Conservation (phyloP, 2,113 vertebrate genomes). For the Albula glossodonta region DNA sequence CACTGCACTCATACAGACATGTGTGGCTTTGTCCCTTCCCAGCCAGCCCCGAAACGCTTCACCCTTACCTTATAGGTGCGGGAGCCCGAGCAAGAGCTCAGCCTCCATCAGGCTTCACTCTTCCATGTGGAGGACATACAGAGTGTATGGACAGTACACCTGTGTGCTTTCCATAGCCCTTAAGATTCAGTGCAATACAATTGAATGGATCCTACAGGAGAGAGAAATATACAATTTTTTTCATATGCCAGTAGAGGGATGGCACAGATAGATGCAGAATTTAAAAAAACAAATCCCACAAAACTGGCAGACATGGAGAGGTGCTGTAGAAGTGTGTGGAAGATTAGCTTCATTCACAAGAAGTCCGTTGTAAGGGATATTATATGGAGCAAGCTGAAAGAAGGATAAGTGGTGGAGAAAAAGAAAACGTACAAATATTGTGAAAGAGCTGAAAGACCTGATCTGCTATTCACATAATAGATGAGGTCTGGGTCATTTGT, state of each 20-base stretch:
- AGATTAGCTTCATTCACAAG: conserved; percentile 60
- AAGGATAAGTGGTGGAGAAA: conserved; percentile 59
- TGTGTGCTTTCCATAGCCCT: neutral
- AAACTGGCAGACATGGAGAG: neutral
- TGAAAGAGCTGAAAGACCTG: conserved; percentile 47
- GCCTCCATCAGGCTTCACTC: neutral
- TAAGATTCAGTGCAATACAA: neutral
- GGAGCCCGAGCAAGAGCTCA: neutral
- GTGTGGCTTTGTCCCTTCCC: neutral
- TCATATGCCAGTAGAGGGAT: neutral
- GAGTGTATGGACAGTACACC: neutral
- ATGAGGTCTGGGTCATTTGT: conserved; percentile 33
- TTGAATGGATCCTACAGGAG: neutral
- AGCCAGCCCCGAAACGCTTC: neutral
- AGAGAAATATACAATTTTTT: neutral
- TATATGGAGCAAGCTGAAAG: conserved; percentile 52
- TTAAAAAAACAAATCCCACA: neutral
- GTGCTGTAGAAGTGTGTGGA: conserved; percentile 44
- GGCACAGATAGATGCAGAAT: neutral
- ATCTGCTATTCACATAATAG: conserved; percentile 39
- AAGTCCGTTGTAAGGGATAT: conserved; percentile 45
- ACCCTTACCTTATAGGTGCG: neutral
- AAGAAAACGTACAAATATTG: conserved; percentile 61
- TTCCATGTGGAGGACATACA: neutral
- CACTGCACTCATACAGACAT: neutral